A percentile compares a stretch with the other conserved stretches of the same genome.
phyloP scores from a whole-genome alignment of 2,797 vertebrate species.

The Melanotaenia pygmaea region DNA sequence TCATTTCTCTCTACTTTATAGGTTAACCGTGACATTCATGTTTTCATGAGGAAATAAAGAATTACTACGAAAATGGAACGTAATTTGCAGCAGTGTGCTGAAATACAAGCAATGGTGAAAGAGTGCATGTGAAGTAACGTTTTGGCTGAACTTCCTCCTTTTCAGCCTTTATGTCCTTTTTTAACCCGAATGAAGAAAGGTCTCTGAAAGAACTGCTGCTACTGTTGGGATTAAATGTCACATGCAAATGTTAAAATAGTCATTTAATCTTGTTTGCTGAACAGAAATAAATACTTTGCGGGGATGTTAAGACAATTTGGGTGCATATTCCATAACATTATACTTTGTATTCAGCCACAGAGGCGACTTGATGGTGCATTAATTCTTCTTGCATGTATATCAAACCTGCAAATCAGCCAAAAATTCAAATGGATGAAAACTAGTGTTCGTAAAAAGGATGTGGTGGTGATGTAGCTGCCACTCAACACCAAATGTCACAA shows the following conservation, averaged over 20 bases:
- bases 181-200: conserved; percentile 1
- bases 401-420: neutral
- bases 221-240: neutral
- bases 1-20: neutral
- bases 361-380: neutral
- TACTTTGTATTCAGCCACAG: neutral
- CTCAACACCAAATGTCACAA: neutral
- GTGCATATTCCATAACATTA: neutral
- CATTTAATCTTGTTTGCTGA: neutral
- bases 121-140: conserved; percentile 28
- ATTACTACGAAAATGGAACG: neutral
- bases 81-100: neutral
- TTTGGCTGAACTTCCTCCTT: conserved; percentile 44
- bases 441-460: neutral
- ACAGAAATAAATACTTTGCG: neutral
- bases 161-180: conserved; percentile 10
- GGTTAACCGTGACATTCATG: neutral
- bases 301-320: neutral
- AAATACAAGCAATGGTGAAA: conserved; percentile 40
- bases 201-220: neutral
- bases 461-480: neutral
- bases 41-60: neutral
- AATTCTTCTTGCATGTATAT: neutral
- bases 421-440: neutral
- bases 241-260: neutral